These are phyloP conservation scores for Lasioglossum calceatum DNA, from an alignment of 2,888 invertebrate species.

Conservation along the genomic window DNA sequence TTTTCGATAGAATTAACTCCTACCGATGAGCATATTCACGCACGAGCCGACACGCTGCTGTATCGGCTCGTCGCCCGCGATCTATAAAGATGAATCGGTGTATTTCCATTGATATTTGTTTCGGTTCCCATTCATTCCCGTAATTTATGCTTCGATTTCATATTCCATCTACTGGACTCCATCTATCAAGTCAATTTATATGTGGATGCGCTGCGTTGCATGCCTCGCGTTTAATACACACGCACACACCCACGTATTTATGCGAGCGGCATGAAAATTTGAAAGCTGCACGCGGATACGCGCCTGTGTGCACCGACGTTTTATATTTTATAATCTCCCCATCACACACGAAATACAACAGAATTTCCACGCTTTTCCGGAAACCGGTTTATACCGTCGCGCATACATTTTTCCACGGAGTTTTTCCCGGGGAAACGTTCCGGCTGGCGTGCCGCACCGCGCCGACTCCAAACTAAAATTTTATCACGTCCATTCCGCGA, in stretches of 20 bases:
- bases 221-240: not conserved
- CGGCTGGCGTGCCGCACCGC: not conserved
- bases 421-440: not conserved
- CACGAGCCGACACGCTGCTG: not conserved
- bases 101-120: constrained; percentile 55
- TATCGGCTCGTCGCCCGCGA: not conserved
- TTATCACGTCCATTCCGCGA: not conserved
- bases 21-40: constrained; percentile 1
- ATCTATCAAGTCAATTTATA: constrained; percentile 52
- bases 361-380: constrained; percentile 4
- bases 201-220: constrained; percentile 10
- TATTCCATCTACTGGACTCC: constrained; percentile 39
- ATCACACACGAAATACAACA: constrained; percentile 3
- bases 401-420: not conserved
- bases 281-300: constrained; percentile 2
- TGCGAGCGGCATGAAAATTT: constrained; percentile 35
- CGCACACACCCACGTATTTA: constrained; percentile 1
- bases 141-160: constrained; percentile 58
- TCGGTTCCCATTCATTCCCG: constrained; percentile 45
- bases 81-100: constrained; percentile 38
- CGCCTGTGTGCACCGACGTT: not conserved
- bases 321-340: constrained; percentile 29
- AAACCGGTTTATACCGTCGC: not conserved
- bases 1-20: constrained; percentile 23
- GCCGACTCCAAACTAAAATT: not conserved